Conservation (phyloP, 92 coral and sea anemone species). For the Phenganax stokvisi region DNA sequence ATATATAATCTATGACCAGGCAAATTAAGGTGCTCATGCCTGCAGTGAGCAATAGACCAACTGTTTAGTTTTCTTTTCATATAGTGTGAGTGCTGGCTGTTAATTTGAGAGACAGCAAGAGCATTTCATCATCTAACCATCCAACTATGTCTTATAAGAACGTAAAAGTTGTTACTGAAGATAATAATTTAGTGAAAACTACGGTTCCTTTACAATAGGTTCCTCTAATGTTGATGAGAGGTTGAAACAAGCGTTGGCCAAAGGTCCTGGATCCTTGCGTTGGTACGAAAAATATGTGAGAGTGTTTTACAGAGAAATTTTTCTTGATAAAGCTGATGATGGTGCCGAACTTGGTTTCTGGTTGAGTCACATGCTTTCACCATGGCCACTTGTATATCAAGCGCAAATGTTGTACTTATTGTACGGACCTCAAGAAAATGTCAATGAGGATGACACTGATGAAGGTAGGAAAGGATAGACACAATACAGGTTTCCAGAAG, state of each 20-base stretch:
- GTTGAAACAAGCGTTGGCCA: slow-evolving; percentile 61
- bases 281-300: slow-evolving; percentile 96
- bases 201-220: slow-evolving; percentile 34
- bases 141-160: no score
- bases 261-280: slow-evolving; percentile 79
- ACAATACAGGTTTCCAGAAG: no score
- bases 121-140: no score
- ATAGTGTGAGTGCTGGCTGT: no score
- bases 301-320: slow-evolving; percentile 88
- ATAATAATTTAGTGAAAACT: no score
- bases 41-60: no score
- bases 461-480: slow-evolving; percentile 49
- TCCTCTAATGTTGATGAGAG: slow-evolving; percentile 93
- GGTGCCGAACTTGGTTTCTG: slow-evolving; percentile 85
- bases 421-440: slow-evolving; percentile 63
- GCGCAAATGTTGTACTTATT: slow-evolving; percentile 80
- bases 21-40: no score
- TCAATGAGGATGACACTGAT: slow-evolving; percentile 33
- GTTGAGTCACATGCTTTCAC: slow-evolving; percentile 77
- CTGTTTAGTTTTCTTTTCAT: no score
- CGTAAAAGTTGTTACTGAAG: no score
- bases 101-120: no score
- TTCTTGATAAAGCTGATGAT: slow-evolving; percentile 80
- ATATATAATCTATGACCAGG: no score
- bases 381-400: slow-evolving; percentile 95